A percentile compares a stretch with the other conserved stretches of the same genome.
Conservation (phyloP, 2,797 vertebrate genomes). For the Novumbra hubbsi region DNA sequence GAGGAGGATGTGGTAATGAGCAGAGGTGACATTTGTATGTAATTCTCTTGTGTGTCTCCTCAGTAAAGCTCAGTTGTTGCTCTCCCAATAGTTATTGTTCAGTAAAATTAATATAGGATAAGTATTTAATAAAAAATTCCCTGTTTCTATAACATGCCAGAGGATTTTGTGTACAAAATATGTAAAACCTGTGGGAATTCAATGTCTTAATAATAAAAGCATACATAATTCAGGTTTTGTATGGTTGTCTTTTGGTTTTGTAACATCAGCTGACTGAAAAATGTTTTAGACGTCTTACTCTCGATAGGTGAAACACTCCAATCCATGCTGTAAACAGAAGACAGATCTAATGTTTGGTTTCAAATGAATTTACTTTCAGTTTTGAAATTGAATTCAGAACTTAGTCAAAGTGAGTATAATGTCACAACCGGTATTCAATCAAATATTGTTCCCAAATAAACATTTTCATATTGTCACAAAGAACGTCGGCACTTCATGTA, state of each 20-base stretch:
- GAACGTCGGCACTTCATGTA: constrained; percentile 49
- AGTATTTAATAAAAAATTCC: neutral
- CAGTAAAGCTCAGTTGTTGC: constrained; percentile 38
- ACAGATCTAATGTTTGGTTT: constrained; percentile 63
- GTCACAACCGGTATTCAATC: constrained; percentile 60
- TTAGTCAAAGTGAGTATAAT: constrained; percentile 69
- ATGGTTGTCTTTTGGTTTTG: neutral
- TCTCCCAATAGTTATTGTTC: neutral
- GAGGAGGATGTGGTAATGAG: neutral
- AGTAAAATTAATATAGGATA: neutral
- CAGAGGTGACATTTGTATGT: constrained; percentile 48
- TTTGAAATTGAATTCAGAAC: constrained; percentile 70
- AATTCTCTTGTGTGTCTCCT: constrained; percentile 33
- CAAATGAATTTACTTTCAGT: constrained; percentile 72
- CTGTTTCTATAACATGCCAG: neutral
- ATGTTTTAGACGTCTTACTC: neutral
- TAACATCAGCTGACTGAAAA: neutral
- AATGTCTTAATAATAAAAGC: neutral
- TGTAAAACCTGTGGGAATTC: neutral
- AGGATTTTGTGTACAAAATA: neutral
- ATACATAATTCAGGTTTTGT: neutral
- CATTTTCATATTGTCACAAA: constrained; percentile 66
- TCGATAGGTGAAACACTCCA: constrained; percentile 11
- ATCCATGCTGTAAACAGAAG: constrained; percentile 26
- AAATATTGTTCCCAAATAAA: constrained; percentile 78